Percentiles rank a stretch among this genome's conserved stretches.
phyloP scores from a whole-genome alignment of 2,797 vertebrate species.

The Podarcis lilfordi region DNA sequence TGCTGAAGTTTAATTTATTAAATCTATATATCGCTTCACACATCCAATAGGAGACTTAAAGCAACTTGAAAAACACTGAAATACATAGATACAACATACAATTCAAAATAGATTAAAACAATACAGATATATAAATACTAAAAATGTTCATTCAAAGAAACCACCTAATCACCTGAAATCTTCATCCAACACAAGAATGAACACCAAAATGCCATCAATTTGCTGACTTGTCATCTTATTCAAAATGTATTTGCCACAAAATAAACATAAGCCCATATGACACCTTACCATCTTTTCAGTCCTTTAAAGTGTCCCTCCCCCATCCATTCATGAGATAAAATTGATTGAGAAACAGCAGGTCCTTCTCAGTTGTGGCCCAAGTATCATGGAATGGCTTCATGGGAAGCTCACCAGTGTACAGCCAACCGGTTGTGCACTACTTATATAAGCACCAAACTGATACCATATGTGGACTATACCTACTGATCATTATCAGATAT shows the following conservation, averaged over 20 bases:
- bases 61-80: too few species aligned
- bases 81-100: too few species aligned
- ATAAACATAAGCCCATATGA: background rate
- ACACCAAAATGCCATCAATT: background rate
- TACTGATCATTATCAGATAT: background rate
- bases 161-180: too few species aligned
- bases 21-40: too few species aligned
- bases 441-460: background rate
- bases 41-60: too few species aligned
- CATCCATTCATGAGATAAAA: background rate
- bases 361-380: background rate
- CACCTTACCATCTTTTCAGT: too few species aligned
- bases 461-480: too few species aligned
- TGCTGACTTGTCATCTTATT: constrained; percentile 15
- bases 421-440: too few species aligned
- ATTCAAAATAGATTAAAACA: too few species aligned
- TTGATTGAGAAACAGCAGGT: background rate
- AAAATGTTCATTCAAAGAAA: too few species aligned
- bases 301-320: background rate
- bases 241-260: background rate
- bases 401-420: background rate
- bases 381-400: background rate
- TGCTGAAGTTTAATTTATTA: background rate
- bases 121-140: too few species aligned
- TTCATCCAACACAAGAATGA: too few species aligned